Conservation (phyloP, 2,888 invertebrate species). For the Volucella bombylans region DNA sequence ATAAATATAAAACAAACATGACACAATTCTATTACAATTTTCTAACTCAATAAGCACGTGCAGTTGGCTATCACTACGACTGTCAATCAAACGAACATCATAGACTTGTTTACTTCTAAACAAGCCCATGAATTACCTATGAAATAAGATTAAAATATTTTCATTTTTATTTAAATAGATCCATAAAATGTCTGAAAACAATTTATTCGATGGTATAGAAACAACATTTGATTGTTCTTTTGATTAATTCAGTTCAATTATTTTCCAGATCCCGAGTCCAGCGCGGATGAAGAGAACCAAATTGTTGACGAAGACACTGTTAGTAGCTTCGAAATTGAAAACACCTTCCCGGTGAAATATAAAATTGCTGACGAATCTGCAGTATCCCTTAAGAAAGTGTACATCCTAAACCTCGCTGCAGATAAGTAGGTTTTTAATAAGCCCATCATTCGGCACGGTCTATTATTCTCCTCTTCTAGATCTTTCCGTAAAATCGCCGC, state of each 20-base stretch:
- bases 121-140: not conserved
- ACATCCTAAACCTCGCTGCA: constrained; percentile 85
- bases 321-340: constrained; percentile 76
- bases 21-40: not conserved
- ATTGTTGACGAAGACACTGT: constrained; percentile 79
- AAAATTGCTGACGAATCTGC: constrained; percentile 83
- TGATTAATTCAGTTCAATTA: not conserved
- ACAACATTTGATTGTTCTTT: not conserved
- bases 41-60: constrained; percentile 4
- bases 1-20: too few relatives aligned
- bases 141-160: not conserved
- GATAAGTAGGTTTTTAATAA: constrained; percentile 82
- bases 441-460: not conserved
- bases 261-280: constrained; percentile 36
- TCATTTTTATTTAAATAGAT: not conserved
- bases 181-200: constrained; percentile 24
- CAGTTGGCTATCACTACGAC: too few relatives aligned
- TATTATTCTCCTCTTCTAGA: constrained; percentile 50
- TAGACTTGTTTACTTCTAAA: constrained; percentile 15
- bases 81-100: not conserved
- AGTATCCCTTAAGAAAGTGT: constrained; percentile 84
- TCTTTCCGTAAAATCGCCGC: constrained; percentile 83
- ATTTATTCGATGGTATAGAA: constrained; percentile 45
- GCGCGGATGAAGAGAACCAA: constrained; percentile 76
- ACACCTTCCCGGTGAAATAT: constrained; percentile 77